Percentiles rank a stretch among this genome's conserved stretches.
These are phyloP conservation scores for Sus scrofa DNA, from an alignment of 2,113 vertebrate species.

Conservation along the genomic window T2T-Sscrofa CM000829.6:60279501-60280000, in stretches of 20 bases:
- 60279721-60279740: background rate
- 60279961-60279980: background rate
- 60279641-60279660: too few species aligned
- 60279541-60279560: too few species aligned
- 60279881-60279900: background rate
- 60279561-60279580: too few species aligned
- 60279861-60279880: background rate
- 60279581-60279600: too few species aligned
- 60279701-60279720: too few species aligned
- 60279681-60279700: too few species aligned
- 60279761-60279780: background rate
- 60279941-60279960: background rate
- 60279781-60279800: background rate
- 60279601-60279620: too few species aligned
- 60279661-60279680: too few species aligned
- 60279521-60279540: too few species aligned
- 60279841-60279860: background rate
- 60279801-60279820: background rate
- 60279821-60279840: background rate
- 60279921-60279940: background rate
- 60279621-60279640: too few species aligned
- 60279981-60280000: background rate
- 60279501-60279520: too few species aligned
- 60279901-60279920: background rate
- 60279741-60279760: background rate